These are phyloP conservation scores for Tachina lurida DNA, from an alignment of 2,888 invertebrate genomes.

Conservation along the genomic window DNA sequence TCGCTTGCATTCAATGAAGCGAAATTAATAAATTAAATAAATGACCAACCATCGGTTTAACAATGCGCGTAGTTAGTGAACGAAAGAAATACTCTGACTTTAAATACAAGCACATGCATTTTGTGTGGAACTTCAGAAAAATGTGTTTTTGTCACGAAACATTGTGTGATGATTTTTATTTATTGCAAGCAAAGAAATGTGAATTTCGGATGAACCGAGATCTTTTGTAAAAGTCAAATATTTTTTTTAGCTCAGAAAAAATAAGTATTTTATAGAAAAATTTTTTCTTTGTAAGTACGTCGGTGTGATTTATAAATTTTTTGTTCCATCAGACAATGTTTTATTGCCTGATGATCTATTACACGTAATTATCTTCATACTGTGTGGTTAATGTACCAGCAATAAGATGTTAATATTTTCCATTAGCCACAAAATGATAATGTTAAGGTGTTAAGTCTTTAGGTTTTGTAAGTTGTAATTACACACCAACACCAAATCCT, in stretches of 20 bases:
- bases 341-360: constrained; percentile 26
- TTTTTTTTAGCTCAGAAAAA: too few species aligned
- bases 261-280: neutral
- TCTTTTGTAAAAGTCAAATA: neutral
- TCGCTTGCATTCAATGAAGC: constrained; percentile 60
- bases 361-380: constrained; percentile 17
- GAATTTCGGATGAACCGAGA: neutral
- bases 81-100: neutral
- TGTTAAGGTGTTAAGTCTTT: constrained; percentile 27
- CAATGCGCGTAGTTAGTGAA: constrained; percentile 50
- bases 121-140: neutral
- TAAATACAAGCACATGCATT: neutral
- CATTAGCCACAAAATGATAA: constrained; percentile 45
- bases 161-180: neutral
- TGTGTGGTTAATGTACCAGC: constrained; percentile 33
- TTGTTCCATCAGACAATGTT: neutral
- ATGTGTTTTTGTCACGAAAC: constrained; percentile 30
- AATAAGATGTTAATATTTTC: constrained; percentile 31
- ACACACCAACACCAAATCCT: neutral
- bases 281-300: neutral
- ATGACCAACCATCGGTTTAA: constrained; percentile 50
- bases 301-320: neutral
- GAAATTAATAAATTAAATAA: constrained; percentile 67
- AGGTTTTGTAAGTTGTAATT: constrained; percentile 20
- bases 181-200: neutral